Base-by-base conservation (phyloP, 2,888 invertebrate genomes). In the Heliconius sara region DNA sequence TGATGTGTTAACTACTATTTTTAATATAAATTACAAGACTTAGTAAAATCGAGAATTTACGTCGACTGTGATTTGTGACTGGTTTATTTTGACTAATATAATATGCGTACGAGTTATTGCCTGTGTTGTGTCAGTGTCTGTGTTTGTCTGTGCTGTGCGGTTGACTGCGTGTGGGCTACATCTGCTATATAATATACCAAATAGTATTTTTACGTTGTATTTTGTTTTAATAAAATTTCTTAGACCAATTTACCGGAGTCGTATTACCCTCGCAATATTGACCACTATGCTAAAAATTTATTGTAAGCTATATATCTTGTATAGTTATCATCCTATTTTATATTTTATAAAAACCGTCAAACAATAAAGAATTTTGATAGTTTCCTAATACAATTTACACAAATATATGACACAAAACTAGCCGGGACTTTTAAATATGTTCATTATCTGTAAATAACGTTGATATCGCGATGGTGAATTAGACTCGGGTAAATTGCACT, bases 131-230 rank as follows among this genome's bases (percentile, higher is more conserved):
- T 91, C 88, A 90, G 91, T 91, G 93, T 92, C 91, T 88, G 89
- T 93, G 91, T 70, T 43, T 70, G 70, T 70, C 91, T 92, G 85
- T 86, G 91, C 89, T 87, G 93, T 93, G 94, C 94, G 91, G 92
- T 94, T 93, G 93, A 89, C 91, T 93, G 91, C 93, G 92, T 91
- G 94, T 93, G 91, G 91, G 93, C 93, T 95, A 93, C 93, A 92
- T 91, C 93, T 92, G 93, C 94, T 94, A 93, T 93, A 94, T 94
- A 90, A 90, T 93, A 92, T 94, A 95, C 95, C 95, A 95, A 95
- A 95, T 95, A 95, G 95, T 95, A 95, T 95, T 95, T 94, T 95
- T 95, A 95, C 91, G 93, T 93, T 95, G 91, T 94, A 92, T 94
- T 92, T 93, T 92, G 90, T 92, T 94, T 88, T 91, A 91, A 90